Conservation (phyloP, 2,888 invertebrate genomes). For the Tridacna gigas region DNA sequence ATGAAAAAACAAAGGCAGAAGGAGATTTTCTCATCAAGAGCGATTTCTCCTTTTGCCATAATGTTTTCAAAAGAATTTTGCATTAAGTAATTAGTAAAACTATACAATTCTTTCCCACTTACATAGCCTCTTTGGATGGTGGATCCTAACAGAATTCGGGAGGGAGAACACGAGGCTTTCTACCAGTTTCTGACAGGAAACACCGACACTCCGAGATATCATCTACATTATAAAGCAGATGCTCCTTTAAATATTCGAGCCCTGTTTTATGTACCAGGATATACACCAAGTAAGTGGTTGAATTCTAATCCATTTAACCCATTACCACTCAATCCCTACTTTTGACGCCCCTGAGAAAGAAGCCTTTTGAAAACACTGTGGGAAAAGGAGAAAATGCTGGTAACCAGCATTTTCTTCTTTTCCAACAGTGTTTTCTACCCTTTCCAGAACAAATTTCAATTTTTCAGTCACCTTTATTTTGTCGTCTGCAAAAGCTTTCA, state of each 20-base stretch:
- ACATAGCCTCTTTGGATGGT: constrained; percentile 94
- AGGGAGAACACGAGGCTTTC: constrained; percentile 95
- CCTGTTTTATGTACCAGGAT: constrained; percentile 96
- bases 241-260: constrained; percentile 96
- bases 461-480: no score
- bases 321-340: no score
- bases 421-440: constrained; percentile 5
- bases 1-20: no score
- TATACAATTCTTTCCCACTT: background rate
- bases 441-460: no score
- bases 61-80: no score
- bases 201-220: constrained; percentile 95
- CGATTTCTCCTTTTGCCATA: no score
- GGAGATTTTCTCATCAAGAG: no score
- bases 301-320: no score
- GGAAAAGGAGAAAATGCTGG: background rate
- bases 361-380: constrained; percentile 3
- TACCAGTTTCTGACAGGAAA: constrained; percentile 94
- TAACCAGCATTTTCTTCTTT: constrained; percentile 12
- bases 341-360: no score
- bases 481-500: no score
- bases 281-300: constrained; percentile 90
- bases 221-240: constrained; percentile 96
- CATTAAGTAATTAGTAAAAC: background rate
- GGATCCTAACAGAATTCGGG: constrained; percentile 94